These are phyloP conservation scores for Vicugna pacos DNA, from an alignment of 2,113 vertebrate species.

Conservation along the genomic window DNA sequence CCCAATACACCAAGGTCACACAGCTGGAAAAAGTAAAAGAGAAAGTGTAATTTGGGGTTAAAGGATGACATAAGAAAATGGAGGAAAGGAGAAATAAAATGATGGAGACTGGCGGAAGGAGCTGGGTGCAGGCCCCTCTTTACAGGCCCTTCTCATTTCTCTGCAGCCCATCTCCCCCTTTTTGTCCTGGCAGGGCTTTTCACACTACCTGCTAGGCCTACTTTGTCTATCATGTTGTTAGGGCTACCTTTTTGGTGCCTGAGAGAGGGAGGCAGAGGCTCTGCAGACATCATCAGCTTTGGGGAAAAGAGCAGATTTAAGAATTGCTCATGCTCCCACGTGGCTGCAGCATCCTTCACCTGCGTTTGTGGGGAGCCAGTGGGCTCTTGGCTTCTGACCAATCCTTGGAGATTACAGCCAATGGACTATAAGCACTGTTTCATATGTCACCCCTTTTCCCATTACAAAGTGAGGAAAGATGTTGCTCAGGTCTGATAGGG, in stretches of 20 bases:
- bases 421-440: not conserved
- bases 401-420: not conserved
- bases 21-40: not conserved
- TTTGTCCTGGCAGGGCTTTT: not conserved
- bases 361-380: not conserved
- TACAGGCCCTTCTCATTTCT: not conserved
- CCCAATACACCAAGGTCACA: not conserved
- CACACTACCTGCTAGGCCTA: not conserved
- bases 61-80: not conserved
- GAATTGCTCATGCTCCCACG: not conserved
- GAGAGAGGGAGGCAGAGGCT: not conserved
- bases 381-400: not conserved
- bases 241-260: not conserved
- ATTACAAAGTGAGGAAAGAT: not conserved
- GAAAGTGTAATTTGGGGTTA: conserved; percentile 21
- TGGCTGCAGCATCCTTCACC: not conserved
- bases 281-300: not conserved
- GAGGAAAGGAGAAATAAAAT: not conserved
- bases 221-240: not conserved
- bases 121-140: not conserved
- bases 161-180: not conserved
- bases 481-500: not conserved
- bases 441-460: not conserved
- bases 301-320: not conserved
- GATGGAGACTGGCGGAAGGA: not conserved